Percentiles rank a stretch among this genome's conserved stretches.
These are phyloP conservation scores for Tinamus major DNA, from an alignment of 2,797 vertebrate species.

Conservation along the genomic window DNA sequence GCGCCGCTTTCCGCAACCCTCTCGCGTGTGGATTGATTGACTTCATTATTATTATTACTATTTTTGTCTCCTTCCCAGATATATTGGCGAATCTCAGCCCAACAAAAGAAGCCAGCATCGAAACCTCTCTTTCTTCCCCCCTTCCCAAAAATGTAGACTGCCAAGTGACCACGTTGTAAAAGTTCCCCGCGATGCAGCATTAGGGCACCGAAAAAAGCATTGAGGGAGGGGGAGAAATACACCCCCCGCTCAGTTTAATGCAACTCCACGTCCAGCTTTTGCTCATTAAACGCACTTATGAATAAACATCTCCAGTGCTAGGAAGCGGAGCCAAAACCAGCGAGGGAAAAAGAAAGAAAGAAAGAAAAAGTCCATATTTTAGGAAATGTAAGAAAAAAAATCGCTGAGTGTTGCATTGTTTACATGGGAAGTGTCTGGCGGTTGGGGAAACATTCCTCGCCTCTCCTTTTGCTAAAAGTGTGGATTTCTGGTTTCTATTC, in stretches of 20 bases:
- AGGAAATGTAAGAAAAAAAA: background rate
- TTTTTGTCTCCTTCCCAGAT: constrained; percentile 37
- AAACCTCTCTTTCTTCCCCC: background rate
- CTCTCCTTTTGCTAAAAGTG: background rate
- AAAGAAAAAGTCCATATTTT: background rate
- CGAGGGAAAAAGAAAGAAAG: no score
- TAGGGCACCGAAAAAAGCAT: background rate
- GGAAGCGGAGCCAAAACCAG: background rate
- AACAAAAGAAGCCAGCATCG: constrained; percentile 31
- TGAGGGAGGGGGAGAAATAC: background rate
- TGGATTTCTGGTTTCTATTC: background rate
- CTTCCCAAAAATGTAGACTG: background rate
- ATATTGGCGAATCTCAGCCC: constrained; percentile 17
- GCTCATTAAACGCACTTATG: background rate
- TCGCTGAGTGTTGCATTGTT: background rate
- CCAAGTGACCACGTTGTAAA: constrained; percentile 11
- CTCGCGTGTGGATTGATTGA: background rate
- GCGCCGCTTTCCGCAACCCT: background rate
- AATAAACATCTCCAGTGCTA: background rate
- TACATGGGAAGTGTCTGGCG: background rate
- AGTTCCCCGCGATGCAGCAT: background rate
- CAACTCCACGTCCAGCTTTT: background rate
- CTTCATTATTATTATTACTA: background rate
- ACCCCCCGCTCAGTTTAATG: background rate
- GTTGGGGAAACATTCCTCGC: background rate